Base-by-base conservation (phyloP, 1,140 invertebrate species). In the Cheumatopsyche charites region DNA sequence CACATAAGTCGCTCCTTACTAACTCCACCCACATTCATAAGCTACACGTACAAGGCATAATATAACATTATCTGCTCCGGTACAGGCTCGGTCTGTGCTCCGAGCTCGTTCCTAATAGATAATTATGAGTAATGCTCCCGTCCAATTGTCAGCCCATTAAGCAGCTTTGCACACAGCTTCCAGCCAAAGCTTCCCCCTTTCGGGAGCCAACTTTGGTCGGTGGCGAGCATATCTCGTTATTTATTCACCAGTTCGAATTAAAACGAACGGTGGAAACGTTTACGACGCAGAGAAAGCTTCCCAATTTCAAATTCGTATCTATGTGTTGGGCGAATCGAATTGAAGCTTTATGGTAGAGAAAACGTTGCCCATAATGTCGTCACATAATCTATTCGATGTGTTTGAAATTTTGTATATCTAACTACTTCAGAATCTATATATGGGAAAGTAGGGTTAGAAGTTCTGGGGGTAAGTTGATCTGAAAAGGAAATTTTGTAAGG, bases 141-240 rank as follows among this genome's bases (percentile, higher is more conserved):
- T 72, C 71, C 74, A 75, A 75, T 75, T 75, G 74, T 75, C 74
- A 47, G 71, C 12, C 71, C 71, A 75, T 75, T 75, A 72, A 67
- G 15, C 61, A 71, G 73, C 73, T 75, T 75, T 72, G 55, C 61
- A 58, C 62, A 42, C 47, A 75, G 74, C 74, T 71, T 66, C 66
- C 67, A 65, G 65, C 69, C 43, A 69, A 47, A 69, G 66, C 72
- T 69, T 62, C 47, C 66, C 66, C 66, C 29, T 68, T 55, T 68
- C 66, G 66, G 49, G 66, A 68, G 42, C 47, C 66, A 58, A 68
- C 66, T 68, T 68, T 21, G 41, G 21, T 41, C 43, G 11, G 43
- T 15, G 43, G 7, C 62, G 42, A 12, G 41, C 47, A 36, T 68
- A 52, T 21, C 63, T 66, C 66, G 49, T 68, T 68, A 68, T 68